A percentile compares a stretch with the other conserved stretches of the same genome.
Conservation (phyloP, 2,113 vertebrate genomes). For the Anoura caudifer region DNA sequence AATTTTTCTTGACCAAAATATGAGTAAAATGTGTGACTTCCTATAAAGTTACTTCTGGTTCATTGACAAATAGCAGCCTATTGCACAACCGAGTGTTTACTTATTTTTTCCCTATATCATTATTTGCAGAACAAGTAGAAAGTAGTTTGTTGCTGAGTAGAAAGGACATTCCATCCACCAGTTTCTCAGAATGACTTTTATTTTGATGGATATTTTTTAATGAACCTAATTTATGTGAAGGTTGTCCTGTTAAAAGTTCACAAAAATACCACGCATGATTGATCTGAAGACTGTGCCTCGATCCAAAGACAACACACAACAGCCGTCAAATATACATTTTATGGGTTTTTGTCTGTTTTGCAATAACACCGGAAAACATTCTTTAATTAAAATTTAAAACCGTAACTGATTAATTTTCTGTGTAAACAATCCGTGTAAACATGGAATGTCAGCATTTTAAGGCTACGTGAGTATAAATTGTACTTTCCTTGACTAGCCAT, state of each 20-base stretch:
- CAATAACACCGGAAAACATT: slow-evolving; percentile 85
- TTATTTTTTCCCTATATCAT: background rate
- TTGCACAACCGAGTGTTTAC: background rate
- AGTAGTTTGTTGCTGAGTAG: slow-evolving; percentile 70
- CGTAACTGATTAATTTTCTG: slow-evolving; percentile 89
- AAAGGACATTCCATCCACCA: slow-evolving; percentile 75
- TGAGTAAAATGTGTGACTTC: slow-evolving; percentile 7
- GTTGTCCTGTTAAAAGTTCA: slow-evolving; percentile 80
- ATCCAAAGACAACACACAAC: slow-evolving; percentile 83
- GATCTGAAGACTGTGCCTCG: slow-evolving; percentile 76
- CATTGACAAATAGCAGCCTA: background rate
- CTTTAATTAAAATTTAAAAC: slow-evolving; percentile 91
- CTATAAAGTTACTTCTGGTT: slow-evolving; percentile 31
- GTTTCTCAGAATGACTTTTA: slow-evolving; percentile 79
- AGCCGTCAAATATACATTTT: slow-evolving; percentile 85
- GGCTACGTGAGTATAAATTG: slow-evolving; percentile 78
- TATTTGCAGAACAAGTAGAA: slow-evolving; percentile 51
- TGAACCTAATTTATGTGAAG: slow-evolving; percentile 78
- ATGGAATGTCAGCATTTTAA: slow-evolving; percentile 84
- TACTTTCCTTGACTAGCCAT: slow-evolving; percentile 52
- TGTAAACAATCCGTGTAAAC: slow-evolving; percentile 85
- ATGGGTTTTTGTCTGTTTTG: slow-evolving; percentile 86
- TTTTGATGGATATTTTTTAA: slow-evolving; percentile 80
- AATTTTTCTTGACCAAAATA: slow-evolving; percentile 29
- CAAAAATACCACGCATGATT: slow-evolving; percentile 82